Conservation (phyloP, 1,140 invertebrate genomes). For the Pseudomyrmex pallidus region DNA sequence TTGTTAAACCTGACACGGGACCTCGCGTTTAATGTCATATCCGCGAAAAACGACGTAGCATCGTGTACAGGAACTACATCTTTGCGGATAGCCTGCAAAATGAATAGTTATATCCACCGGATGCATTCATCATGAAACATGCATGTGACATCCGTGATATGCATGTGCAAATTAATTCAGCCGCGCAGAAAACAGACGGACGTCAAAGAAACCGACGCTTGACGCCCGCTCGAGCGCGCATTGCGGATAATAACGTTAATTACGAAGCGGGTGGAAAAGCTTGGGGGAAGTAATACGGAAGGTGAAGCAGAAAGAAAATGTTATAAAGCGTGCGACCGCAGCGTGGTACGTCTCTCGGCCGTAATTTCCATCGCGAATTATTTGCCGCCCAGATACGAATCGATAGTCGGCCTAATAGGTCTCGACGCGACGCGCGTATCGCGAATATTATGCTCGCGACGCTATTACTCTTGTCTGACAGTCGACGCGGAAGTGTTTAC, state of each 20-base stretch:
- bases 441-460: constrained; percentile 54
- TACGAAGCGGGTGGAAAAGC: background rate
- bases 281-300: background rate
- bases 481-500: constrained; percentile 56
- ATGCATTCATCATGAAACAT: constrained; percentile 39
- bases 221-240: background rate
- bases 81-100: constrained; percentile 25
- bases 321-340: too few species aligned
- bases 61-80: background rate
- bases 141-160: constrained; percentile 20
- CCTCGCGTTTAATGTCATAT: constrained; percentile 16
- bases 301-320: background rate
- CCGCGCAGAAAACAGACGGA: background rate
- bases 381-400: constrained; percentile 30
- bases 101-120: constrained; percentile 24
- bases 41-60: constrained; percentile 2
- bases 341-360: background rate
- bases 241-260: constrained; percentile 34
- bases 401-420: constrained; percentile 57
- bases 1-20: constrained; percentile 26
- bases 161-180: constrained; percentile 44
- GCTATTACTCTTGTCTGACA: constrained; percentile 51
- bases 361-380: constrained; percentile 53
- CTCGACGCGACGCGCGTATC: background rate
- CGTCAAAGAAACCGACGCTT: constrained; percentile 24